A percentile compares a stretch with the other conserved stretches of the same genome.
These are phyloP conservation scores for Chromis chromis DNA, from an alignment of 2,797 vertebrate genomes.

Conservation along the genomic window DNA sequence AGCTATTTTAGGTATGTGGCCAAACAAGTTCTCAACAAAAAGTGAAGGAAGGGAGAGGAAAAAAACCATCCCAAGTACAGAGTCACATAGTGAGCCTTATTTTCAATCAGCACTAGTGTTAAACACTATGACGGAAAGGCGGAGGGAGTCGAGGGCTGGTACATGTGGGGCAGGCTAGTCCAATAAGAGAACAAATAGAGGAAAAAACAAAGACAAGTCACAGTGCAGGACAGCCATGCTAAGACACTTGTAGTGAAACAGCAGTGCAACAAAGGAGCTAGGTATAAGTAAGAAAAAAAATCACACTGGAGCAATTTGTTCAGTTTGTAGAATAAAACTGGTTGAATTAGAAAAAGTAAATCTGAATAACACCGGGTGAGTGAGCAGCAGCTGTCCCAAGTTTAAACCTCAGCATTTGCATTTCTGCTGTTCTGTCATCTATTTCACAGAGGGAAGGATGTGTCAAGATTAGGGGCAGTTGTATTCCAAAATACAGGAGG, in stretches of 20 bases:
- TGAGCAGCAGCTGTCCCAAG: neutral
- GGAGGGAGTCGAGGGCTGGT: slow-evolving; percentile 43
- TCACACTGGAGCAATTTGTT: neutral
- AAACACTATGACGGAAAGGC: slow-evolving; percentile 54
- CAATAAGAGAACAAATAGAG: slow-evolving; percentile 73
- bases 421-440: neutral
- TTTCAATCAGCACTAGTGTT: slow-evolving; percentile 70
- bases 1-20: slow-evolving; percentile 91
- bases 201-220: slow-evolving; percentile 67
- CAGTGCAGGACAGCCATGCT: slow-evolving; percentile 36
- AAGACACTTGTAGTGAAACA: slow-evolving; percentile 29
- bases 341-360: neutral
- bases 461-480: neutral
- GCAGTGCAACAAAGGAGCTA: slow-evolving; percentile 14
- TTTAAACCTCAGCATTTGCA: slow-evolving; percentile 6
- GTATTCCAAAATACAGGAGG: neutral
- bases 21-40: slow-evolving; percentile 87
- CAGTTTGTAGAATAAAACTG: neutral
- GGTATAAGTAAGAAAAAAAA: slow-evolving; percentile 3
- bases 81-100: slow-evolving; percentile 73
- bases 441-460: neutral
- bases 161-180: slow-evolving; percentile 37
- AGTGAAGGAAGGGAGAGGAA: slow-evolving; percentile 67
- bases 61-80: slow-evolving; percentile 69
- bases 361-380: neutral